Evolutionary conservation across 1,140 invertebrate species (phyloP).

Genomic region (Elymnias hypermnestra): DNA sequence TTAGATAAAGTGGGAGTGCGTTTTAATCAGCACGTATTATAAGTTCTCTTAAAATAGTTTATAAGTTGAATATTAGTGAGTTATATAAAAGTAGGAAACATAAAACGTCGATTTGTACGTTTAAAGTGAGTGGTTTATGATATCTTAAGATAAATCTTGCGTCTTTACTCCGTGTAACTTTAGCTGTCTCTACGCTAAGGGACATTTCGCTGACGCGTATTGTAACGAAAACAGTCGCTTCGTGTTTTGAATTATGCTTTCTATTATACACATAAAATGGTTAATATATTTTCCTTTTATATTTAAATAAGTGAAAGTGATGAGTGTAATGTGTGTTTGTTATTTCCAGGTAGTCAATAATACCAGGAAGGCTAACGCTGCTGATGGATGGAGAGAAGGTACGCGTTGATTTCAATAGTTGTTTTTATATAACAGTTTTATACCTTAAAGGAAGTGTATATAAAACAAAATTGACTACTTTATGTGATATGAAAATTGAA

Average conservation of each 20-base stretch:
- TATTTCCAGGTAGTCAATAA: conserved; percentile 71
- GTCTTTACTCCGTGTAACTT: conserved; percentile 15
- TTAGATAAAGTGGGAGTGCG: conserved; percentile 8
- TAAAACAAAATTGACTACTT: neutral
- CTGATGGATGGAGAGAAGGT: conserved; percentile 71
- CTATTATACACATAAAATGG: conserved; percentile 42
- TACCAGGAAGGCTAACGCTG: conserved; percentile 55
- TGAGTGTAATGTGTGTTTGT: conserved; percentile 36
- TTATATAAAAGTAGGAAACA: neutral
- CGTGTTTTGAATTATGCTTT: conserved; percentile 24
- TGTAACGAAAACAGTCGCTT: conserved; percentile 20
- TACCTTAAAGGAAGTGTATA: neutral
- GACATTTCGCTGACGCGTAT: conserved; percentile 52
- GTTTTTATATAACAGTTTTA: neutral
- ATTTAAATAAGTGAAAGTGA: conserved; percentile 19
- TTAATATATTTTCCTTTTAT: conserved; percentile 28
- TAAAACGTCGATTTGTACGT: neutral
- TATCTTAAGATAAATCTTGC: conserved; percentile 22
- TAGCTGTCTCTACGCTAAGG: conserved; percentile 24
- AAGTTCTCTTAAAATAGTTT: neutral
- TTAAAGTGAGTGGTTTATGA: conserved; percentile 9
- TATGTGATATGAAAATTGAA: no score
- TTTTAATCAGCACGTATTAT: conserved; percentile 17
- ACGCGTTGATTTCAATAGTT: conserved; percentile 12
- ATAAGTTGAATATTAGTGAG: neutral